Base-by-base conservation (phyloP, 2,888 invertebrate genomes). In the Drosophila trichaetosa region DNA sequence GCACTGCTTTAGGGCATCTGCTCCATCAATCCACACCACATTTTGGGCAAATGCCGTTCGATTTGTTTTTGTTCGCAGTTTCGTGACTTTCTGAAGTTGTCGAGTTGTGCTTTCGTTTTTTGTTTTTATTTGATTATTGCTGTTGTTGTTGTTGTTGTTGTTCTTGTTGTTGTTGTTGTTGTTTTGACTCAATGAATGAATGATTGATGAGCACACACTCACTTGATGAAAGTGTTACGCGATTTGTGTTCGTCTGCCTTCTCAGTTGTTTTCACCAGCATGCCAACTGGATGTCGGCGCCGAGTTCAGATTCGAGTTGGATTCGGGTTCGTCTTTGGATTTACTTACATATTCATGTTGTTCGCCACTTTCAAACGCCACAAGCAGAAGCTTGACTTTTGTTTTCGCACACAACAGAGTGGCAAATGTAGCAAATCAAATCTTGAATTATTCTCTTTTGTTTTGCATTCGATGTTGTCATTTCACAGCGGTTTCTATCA, bases 151-250 rank as follows among this genome's bases (percentile, higher is more conserved):
- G 5, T 34, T 66, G 29, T 48, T 33, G 27, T n/a, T 66, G 46
- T 36, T 48, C 36, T 29, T 49, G 48, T 21, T 21, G 13, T 21
- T 46, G 46, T 29, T 49, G 48, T 21, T 21, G 13, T 21, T 46
- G 46, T 24, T 16, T 16, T 56, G 54, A 42, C 31, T 49, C 51
- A 68, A 27, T 64, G 67, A 69, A 54, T 69, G 79, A 79, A 49
- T 75, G 78, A 78, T 79, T 78, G 80, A 79, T 79, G 80, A 66
- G 80, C 75, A 79, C 57, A 79, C 64, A 75, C 65, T 73, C 79
- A 66, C 57, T 76, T 68, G 76, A 71, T 75, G 78, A 78, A 78
- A 78, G 78, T 79, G 80, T 76, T 78, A 76, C 79, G 75, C 76
- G 71, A 65, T 75, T 75, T 76, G 59, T 76, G 65, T 54, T 70